phyloP scores from a whole-genome alignment of 2,888 invertebrate genomes.

The Archips xylosteana region DNA sequence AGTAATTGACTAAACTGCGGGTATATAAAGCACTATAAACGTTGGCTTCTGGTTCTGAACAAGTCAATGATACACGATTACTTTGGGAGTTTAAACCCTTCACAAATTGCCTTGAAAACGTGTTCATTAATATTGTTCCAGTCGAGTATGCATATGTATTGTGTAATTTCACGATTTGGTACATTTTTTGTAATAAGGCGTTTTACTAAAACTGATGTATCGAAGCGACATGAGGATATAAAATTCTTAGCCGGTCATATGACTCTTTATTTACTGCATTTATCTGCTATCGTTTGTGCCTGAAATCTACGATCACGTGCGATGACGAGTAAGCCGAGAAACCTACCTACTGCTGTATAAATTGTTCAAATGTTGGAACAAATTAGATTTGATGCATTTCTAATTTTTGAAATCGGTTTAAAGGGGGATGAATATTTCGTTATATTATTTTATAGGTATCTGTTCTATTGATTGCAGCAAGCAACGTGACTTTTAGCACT shows the following conservation, averaged over 20 bases:
- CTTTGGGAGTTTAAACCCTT: constrained; percentile 55
- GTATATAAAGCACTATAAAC: constrained; percentile 18
- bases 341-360: background rate
- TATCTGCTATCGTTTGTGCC: background rate
- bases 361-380: background rate
- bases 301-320: background rate
- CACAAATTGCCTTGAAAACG: constrained; percentile 72
- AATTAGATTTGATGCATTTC: background rate
- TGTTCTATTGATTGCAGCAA: background rate
- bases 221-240: background rate
- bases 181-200: background rate
- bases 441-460: background rate
- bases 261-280: background rate
- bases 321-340: background rate
- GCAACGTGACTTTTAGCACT: background rate
- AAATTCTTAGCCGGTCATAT: background rate
- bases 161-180: constrained; percentile 26
- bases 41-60: constrained; percentile 27
- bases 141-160: constrained; percentile 43
- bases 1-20: constrained; percentile 28
- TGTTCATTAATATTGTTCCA: constrained; percentile 56
- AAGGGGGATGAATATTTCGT: background rate
- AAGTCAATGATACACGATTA: constrained; percentile 36
- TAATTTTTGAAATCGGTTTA: background rate
- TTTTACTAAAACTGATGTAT: background rate